Conservation (phyloP, 2,797 vertebrate genomes). For the Neostethus bicornis region DNA sequence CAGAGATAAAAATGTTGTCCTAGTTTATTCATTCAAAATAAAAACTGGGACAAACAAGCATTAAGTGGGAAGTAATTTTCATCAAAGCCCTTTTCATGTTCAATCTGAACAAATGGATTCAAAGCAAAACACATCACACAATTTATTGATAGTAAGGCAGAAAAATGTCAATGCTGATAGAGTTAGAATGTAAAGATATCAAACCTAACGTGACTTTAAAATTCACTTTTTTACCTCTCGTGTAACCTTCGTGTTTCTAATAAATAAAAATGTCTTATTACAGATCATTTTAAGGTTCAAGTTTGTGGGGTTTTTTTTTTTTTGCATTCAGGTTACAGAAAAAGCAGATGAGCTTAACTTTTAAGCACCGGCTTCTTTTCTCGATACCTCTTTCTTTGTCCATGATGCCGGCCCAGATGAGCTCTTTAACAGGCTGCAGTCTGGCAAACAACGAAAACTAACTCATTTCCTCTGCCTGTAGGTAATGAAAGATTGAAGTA, state of each 20-base stretch:
- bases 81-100: slow-evolving; percentile 10
- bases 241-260: too few relatives aligned
- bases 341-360: background rate
- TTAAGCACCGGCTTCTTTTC: slow-evolving; percentile 21
- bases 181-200: background rate
- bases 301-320: background rate
- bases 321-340: background rate
- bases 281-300: background rate
- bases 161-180: slow-evolving; percentile 19
- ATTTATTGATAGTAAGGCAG: slow-evolving; percentile 30
- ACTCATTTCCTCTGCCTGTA: background rate
- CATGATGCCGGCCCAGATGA: background rate
- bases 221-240: background rate
- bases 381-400: background rate
- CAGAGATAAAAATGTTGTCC: background rate
- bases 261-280: background rate
- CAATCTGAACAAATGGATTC: background rate
- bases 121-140: background rate
- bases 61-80: background rate
- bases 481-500: background rate
- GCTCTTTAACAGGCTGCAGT: background rate
- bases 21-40: background rate
- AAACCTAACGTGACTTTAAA: background rate
- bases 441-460: background rate
- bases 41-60: background rate